Evolutionary conservation across 2,113 vertebrate genomes (phyloP).

Genomic region (Leptosomus discolor): DNA sequence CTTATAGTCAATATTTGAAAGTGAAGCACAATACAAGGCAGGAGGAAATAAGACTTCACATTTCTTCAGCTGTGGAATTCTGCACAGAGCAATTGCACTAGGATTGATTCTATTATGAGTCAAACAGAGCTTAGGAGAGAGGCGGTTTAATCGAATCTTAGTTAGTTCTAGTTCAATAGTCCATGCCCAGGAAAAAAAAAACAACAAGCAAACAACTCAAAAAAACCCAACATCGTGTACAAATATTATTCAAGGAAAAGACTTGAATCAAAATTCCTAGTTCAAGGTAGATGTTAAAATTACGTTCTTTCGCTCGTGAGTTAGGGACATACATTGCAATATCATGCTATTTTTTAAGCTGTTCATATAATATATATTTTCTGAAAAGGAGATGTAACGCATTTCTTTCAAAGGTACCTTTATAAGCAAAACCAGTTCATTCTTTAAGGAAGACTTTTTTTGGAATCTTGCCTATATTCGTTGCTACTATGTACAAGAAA

Average conservation of each 20-base stretch:
- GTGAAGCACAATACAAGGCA: not conserved
- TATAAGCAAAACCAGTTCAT: not conserved
- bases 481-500: not conserved
- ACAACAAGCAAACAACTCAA: too few species aligned
- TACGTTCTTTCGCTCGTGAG: not conserved
- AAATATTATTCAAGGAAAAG: not conserved
- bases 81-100: not conserved
- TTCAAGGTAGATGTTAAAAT: not conserved
- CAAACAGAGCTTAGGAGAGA: not conserved
- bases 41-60: not conserved
- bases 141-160: not conserved
- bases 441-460: not conserved
- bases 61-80: not conserved
- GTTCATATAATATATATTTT: not conserved
- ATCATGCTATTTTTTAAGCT: not conserved
- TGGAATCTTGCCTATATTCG: not conserved
- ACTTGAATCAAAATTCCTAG: not conserved
- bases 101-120: not conserved
- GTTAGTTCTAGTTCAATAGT: slow-evolving; percentile 3
- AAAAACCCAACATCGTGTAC: not conserved
- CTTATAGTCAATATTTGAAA: not conserved
- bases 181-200: not conserved
- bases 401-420: not conserved
- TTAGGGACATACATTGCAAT: not conserved
- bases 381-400: not conserved